A percentile compares a stretch with the other conserved stretches of the same genome.
Evolutionary conservation across 2,113 vertebrate genomes (phyloP).

Genomic region (Solenodon paradoxus): DNA sequence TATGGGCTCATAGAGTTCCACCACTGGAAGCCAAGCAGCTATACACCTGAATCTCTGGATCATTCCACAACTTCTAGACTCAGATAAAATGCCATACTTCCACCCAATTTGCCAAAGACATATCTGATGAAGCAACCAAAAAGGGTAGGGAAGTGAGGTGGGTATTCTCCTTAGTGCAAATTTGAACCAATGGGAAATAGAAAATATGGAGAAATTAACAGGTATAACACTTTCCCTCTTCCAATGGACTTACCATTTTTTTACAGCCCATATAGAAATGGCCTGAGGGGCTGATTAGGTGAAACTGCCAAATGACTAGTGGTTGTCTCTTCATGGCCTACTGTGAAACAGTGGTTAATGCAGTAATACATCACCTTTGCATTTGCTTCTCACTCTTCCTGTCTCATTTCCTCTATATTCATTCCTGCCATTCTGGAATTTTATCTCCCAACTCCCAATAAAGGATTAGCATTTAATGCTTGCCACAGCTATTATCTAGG

Average conservation of each 20-base stretch:
- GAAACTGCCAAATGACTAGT: not conserved
- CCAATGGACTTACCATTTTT: not conserved
- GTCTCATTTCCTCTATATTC: not conserved
- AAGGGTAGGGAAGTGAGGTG: not conserved
- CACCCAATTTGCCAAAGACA: not conserved
- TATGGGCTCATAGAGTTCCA: not conserved
- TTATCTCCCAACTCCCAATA: not conserved
- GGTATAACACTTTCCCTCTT: not conserved
- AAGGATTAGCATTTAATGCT: not conserved
- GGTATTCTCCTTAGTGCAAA: not conserved
- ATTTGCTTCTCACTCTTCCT: not conserved
- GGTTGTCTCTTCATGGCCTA: not conserved
- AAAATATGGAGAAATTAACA: not conserved
- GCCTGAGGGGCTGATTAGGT: not conserved
- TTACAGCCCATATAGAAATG: not conserved
- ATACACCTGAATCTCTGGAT: not conserved
- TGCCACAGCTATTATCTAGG: not conserved
- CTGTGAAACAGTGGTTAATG: not conserved
- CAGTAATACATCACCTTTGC: not conserved
- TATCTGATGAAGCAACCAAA: not conserved
- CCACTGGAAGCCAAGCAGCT: not conserved
- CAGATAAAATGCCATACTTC: not conserved
- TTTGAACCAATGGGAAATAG: not conserved
- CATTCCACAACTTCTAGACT: not conserved
- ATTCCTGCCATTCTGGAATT: not conserved